Conservation (phyloP, 2,113 vertebrate species). For the Lepus europaeus region DNA sequence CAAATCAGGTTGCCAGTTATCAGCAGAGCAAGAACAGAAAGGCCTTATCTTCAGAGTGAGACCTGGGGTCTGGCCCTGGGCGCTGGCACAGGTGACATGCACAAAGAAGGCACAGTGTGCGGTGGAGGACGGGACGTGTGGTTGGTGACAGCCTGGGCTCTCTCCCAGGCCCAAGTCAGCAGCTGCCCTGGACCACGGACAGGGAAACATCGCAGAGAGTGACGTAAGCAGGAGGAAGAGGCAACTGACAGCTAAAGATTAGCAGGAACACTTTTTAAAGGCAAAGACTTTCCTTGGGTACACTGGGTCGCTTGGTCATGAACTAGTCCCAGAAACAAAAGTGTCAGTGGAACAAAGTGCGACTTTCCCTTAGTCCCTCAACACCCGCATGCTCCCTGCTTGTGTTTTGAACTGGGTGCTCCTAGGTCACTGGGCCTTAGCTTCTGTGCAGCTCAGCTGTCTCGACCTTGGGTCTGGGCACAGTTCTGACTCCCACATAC, state of each 20-base stretch:
- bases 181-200: not conserved
- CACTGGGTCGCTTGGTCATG: not conserved
- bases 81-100: not conserved
- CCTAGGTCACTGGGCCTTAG: not conserved
- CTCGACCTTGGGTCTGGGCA: not conserved
- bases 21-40: not conserved
- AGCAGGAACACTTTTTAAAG: not conserved
- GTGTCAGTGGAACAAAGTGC: not conserved
- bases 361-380: not conserved
- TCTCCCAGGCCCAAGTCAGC: not conserved
- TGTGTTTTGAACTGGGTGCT: no score
- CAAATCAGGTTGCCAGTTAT: not conserved
- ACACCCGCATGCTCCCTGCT: not conserved
- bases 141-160: not conserved
- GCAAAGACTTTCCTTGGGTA: not conserved
- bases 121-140: not conserved
- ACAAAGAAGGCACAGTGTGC: not conserved
- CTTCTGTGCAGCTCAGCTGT: not conserved
- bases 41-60: not conserved
- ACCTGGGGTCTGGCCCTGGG: rapidly evolving
- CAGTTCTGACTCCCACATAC: not conserved
- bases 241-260: not conserved
- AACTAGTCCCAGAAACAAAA: not conserved
- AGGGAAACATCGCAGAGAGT: not conserved
- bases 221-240: not conserved